A percentile compares a stretch with the other conserved stretches of the same genome.
Evolutionary conservation across 2,113 vertebrate species (phyloP).

Genomic region (Gorsachius goisagi): DNA sequence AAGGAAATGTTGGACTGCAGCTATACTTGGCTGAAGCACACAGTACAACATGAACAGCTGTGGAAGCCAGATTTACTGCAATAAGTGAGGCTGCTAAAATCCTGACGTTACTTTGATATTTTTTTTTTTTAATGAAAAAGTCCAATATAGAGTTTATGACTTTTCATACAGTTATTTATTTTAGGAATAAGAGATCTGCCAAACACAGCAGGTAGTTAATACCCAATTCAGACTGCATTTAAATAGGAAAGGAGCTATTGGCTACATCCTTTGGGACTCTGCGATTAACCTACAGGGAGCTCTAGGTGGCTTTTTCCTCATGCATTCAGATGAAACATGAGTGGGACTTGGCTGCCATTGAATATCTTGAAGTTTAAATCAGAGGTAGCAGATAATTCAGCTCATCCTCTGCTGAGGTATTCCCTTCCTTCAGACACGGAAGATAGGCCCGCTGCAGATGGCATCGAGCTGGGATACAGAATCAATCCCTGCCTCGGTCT

Average conservation of each 20-base stretch:
- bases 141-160: slow-evolving; percentile 67
- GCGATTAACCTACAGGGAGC: slow-evolving; percentile 46
- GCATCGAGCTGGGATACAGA: not conserved
- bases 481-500: not conserved
- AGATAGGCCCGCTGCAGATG: not conserved
- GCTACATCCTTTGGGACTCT: slow-evolving; percentile 43
- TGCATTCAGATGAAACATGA: not conserved
- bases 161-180: slow-evolving; percentile 67
- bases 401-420: not conserved
- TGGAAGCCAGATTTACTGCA: slow-evolving; percentile 55
- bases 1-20: slow-evolving; percentile 61
- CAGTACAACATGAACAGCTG: slow-evolving; percentile 64
- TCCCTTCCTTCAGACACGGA: not conserved
- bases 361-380: not conserved
- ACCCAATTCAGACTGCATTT: slow-evolving; percentile 56
- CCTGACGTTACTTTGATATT: slow-evolving; percentile 56
- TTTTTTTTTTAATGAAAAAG: slow-evolving; percentile 58
- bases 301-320: slow-evolving; percentile 28
- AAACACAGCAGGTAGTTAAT: slow-evolving; percentile 69
- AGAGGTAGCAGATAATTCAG: not conserved
- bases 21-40: slow-evolving; percentile 60
- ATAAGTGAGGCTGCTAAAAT: slow-evolving; percentile 52
- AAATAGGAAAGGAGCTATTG: slow-evolving; percentile 47
- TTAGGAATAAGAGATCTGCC: slow-evolving; percentile 63
- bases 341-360: not conserved